Conservation (phyloP, 2,888 invertebrate species). For the Lapara coniferarum region DNA sequence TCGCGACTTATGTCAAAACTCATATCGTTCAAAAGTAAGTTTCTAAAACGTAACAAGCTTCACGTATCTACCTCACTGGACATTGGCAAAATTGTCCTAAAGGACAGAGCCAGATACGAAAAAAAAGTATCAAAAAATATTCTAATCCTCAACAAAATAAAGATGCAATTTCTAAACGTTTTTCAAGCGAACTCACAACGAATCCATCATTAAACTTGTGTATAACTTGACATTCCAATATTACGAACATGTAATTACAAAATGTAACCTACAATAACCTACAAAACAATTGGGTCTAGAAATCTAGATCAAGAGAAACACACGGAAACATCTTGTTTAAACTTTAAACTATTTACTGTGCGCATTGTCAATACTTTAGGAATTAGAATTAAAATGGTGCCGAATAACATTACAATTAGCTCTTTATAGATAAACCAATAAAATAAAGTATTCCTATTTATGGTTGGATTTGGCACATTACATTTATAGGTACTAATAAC, state of each 20-base stretch:
- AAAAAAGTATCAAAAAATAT: too few species aligned
- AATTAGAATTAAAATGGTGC: slow-evolving; percentile 52
- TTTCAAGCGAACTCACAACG: background rate
- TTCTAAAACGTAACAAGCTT: too few species aligned
- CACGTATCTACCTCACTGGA: too few species aligned
- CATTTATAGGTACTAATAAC: too few species aligned
- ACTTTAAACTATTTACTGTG: slow-evolving; percentile 70
- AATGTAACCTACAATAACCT: slow-evolving; percentile 12
- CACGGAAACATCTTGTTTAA: slow-evolving; percentile 45
- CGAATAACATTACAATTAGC: slow-evolving; percentile 44
- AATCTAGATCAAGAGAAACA: slow-evolving; percentile 52
- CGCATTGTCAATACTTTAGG: slow-evolving; percentile 74
- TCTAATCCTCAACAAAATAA: background rate
- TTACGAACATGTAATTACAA: background rate
- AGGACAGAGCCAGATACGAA: too few species aligned
- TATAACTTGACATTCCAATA: slow-evolving; percentile 4
- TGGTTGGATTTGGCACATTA: too few species aligned
- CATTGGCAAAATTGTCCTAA: too few species aligned
- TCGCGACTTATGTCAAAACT: too few species aligned
- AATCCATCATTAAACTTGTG: background rate
- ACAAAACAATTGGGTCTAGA: slow-evolving; percentile 50
- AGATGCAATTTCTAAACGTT: background rate
- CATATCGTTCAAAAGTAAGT: too few species aligned
- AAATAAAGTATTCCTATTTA: too few species aligned
- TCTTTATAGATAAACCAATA: too few species aligned